Base-by-base conservation (phyloP, 1,140 invertebrate species). In the Asobara japonica region DNA sequence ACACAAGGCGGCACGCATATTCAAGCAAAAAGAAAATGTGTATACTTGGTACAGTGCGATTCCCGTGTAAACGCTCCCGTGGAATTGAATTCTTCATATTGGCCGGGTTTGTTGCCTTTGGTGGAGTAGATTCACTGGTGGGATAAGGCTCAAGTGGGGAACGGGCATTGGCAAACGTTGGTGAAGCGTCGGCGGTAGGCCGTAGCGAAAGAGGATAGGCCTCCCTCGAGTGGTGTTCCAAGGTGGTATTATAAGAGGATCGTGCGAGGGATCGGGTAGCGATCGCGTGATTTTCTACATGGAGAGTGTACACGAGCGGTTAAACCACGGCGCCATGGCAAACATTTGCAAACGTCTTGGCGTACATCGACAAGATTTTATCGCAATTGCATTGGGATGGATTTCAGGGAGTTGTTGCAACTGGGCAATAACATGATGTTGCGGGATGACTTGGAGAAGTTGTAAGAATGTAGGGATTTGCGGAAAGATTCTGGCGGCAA, bases 291-390 rank as follows among this genome's bases (percentile, higher is more conserved):
- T 74, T 60, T 69, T 62, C 61, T 29, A 62, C 51, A 18, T 62
- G 56, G 74, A 73, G 77, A 69, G 41, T 66, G 45, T 72, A 72
- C 70, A 72, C 41, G 70, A 72, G 62, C 70, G 64, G 62, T 72
- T 72, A 60, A 72, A 31, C 29, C 38, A 66, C 51, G 61, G 27
- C 16, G 74, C 64, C 70, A 33, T 75, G 67, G 45, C 65, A 38
- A 66, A 38, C 25, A 62, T 69, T 29, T 31, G 29, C 38, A 25
- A 16, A 72, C 60, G 30, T 56, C 20, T 62, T 30, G 29, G 27
- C 13, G 13, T 30, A 62, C 56, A 66, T 66, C 30, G 69, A 48
- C 41, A 72, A 62, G 70, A 72, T 72, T 60, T 72, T 66, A 72
- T 72, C 70, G 16, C n/a, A n/a, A n/a, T n/a, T 16, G 0, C n/a